A percentile compares a stretch with the other conserved stretches of the same genome.
phyloP scores from a whole-genome alignment of 2,797 vertebrate genomes.

The Enteromius afrohamiltoni region DNA sequence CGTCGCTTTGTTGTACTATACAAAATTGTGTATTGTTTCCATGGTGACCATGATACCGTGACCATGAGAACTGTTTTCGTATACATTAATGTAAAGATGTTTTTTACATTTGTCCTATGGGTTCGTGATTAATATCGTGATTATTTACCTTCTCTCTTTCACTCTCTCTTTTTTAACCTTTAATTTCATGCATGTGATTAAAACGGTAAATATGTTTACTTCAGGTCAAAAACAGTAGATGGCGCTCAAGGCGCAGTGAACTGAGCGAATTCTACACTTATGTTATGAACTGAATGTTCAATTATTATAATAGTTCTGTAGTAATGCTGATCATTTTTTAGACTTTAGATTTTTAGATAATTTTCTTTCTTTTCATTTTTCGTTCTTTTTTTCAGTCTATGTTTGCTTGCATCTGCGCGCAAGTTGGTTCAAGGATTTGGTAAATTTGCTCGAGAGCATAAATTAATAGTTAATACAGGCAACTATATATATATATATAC shows the following conservation, averaged over 20 bases:
- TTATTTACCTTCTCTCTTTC: neutral
- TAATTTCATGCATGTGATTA: neutral
- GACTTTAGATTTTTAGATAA: rapidly evolving
- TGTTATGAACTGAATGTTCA: neutral
- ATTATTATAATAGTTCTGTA: neutral
- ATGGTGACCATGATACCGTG: conserved; percentile 39
- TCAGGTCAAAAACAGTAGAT: neutral
- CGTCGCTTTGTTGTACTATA: neutral
- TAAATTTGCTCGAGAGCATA: neutral
- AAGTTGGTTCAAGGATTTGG: neutral
- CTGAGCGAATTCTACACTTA: neutral
- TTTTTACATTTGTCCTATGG: no score
- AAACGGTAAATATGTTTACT: neutral
- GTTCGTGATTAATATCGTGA: neutral
- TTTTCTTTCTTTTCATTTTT: neutral
- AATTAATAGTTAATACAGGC: neutral
- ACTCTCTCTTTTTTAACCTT: neutral
- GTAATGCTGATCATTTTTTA: no score
- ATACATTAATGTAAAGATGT: neutral
- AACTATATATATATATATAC: no score
- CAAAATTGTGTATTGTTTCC: conserved; percentile 48
- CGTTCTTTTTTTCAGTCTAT: neutral
- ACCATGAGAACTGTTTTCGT: neutral
- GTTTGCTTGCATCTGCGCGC: no score
- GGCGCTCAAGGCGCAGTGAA: conserved; percentile 3